Evolutionary conservation across 2,888 invertebrate species (phyloP).

Genomic region (Anticlea derivata): DNA sequence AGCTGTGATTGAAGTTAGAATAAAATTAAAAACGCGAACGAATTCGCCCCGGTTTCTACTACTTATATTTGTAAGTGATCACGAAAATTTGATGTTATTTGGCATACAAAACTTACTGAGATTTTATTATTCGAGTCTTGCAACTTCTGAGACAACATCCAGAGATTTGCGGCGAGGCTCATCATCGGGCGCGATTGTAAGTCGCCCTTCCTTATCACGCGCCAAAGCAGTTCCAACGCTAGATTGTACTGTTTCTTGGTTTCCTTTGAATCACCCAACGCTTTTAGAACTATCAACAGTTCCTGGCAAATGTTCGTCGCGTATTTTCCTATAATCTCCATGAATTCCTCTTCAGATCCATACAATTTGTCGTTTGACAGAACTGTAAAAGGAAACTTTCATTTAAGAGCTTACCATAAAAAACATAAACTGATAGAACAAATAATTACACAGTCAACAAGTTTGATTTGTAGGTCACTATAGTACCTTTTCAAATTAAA

Average conservation of each 20-base stretch:
- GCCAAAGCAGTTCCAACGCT: slow-evolving; percentile 89
- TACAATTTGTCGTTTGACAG: slow-evolving; percentile 97
- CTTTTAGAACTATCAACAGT: slow-evolving; percentile 87
- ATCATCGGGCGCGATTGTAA: slow-evolving; percentile 84
- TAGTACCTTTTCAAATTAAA: too few species aligned
- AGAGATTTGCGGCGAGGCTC: slow-evolving; percentile 90
- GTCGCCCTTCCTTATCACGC: slow-evolving; percentile 87
- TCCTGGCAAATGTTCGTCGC: slow-evolving; percentile 91
- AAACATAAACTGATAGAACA: too few species aligned
- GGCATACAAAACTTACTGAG: too few species aligned
- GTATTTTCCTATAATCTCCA: slow-evolving; percentile 90
- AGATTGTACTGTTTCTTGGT: slow-evolving; percentile 88
- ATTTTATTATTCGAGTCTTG: slow-evolving; percentile 63
- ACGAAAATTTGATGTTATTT: too few species aligned
- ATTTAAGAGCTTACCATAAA: too few species aligned
- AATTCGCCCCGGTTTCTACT: too few species aligned
- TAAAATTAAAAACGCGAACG: too few species aligned
- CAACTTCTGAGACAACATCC: slow-evolving; percentile 89
- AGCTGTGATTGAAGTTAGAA: too few species aligned
- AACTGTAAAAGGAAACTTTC: slow-evolving; percentile 83
- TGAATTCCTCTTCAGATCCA: slow-evolving; percentile 94
- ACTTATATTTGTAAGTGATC: too few species aligned
- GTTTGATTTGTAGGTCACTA: too few species aligned
- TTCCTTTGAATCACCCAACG: slow-evolving; percentile 87
- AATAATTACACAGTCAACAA: too few species aligned